Conservation (phyloP, 1,140 invertebrate genomes). For the Tigriopus japonicus region DNA sequence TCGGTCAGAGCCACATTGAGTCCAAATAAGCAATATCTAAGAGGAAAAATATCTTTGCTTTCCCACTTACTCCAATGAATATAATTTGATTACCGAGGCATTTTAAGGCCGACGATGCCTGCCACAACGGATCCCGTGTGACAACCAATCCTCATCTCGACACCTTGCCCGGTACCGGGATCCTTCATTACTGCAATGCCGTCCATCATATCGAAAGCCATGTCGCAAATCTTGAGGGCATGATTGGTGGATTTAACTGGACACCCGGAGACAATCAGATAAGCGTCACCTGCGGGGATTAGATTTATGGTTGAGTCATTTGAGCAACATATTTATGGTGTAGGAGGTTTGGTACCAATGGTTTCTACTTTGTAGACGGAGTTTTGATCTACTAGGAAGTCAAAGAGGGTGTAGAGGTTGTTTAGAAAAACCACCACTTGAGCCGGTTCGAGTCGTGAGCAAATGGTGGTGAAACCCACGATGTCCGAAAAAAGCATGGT, state of each 20-base stretch:
- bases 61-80: no score
- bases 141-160: conserved; percentile 71
- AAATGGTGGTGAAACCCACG: conserved; percentile 13
- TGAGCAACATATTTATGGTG: no score
- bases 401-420: conserved; percentile 82
- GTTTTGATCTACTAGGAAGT: conserved; percentile 74
- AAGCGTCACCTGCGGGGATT: background rate
- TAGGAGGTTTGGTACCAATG: no score
- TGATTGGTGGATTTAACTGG: conserved; percentile 10
- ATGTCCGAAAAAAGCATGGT: conserved; percentile 14
- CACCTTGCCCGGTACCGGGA: conserved; percentile 64
- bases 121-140: conserved; percentile 79
- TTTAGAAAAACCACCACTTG: conserved; percentile 40
- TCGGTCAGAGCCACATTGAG: conserved; percentile 11
- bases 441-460: conserved; percentile 18
- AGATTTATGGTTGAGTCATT: no score
- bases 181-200: conserved; percentile 74
- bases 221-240: conserved; percentile 51
- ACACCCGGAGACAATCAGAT: conserved; percentile 13
- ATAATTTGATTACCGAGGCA: conserved; percentile 46
- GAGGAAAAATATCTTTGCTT: background rate
- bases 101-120: conserved; percentile 83
- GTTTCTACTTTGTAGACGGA: conserved; percentile 68
- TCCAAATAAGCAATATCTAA: conserved; percentile 14
- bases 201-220: conserved; percentile 90